Evolutionary conservation across 2,888 invertebrate genomes (phyloP), one percentile per base, ranked within the genome.

Genomic region (Eulithis testata): DNA sequence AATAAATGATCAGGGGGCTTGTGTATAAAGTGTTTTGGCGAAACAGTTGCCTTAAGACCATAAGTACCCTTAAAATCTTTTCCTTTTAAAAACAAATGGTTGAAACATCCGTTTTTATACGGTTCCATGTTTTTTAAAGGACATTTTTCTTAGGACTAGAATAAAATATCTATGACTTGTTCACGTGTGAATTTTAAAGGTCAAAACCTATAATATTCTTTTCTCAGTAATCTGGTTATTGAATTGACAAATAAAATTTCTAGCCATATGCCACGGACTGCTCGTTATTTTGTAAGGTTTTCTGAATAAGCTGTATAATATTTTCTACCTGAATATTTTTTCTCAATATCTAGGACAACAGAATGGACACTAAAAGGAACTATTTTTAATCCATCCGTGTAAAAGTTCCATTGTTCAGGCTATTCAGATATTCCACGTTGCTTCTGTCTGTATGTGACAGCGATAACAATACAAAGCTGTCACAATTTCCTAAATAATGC

Each of bases 1-100:
- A 80, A 84, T 86, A 84, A 85, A 84, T 84, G 82, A 83, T 82
- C 75, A 75, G 72, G 73, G 67, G 73, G 64, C 75, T 74, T 70
- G 76, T 73, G 71, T 66, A 74, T 69, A 73, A 72, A 65, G 51
- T 61, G 65, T 66, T 69, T 67, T 64, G 59, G 62, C 63, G 55
- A 66, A 71, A 69, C 69, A 69, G 66, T 61, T 69, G 66, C 69
- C 67, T 63, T 64, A 49, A 59, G 63, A 49, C 21, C 37, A 49
- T 64, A 63, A 66, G 55, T 55, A 60, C 57, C 37, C 40, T 58
- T 27, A 49, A 57, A 40, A 11, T 9, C 9, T 40, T 40, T 40
- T 5, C 8, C 40, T 40, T 40, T 40, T 40, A 40, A 36, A 21
- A 14, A 21, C 47, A 56, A 31, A 11, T 14, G 3, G 14, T 49